Percentiles rank a stretch among this genome's conserved stretches.
Evolutionary conservation across 2,113 vertebrate species (phyloP).

Genomic region (Entelurus aequoreus): DNA sequence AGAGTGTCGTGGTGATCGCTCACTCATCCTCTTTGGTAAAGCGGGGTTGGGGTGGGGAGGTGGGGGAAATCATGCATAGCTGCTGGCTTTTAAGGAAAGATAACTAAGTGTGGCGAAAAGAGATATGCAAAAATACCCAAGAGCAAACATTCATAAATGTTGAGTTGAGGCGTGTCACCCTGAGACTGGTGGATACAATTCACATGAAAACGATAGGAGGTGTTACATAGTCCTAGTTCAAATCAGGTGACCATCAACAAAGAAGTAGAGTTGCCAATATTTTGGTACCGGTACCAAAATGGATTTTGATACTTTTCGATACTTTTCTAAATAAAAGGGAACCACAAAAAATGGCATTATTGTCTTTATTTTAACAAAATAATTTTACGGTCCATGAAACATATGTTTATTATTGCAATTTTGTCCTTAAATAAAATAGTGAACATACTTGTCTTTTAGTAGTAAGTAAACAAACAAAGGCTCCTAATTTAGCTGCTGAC

Average conservation of each 20-base stretch:
- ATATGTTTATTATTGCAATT: too few relatives aligned
- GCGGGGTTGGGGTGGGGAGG: background rate
- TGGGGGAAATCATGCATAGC: constrained; percentile 19
- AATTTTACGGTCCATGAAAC: too few relatives aligned
- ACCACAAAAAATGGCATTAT: too few relatives aligned
- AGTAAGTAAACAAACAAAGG: too few relatives aligned
- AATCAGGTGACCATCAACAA: background rate
- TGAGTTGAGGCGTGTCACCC: background rate
- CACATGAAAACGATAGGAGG: background rate
- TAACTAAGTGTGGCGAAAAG: constrained; percentile 11
- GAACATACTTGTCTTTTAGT: too few relatives aligned
- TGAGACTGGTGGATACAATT: constrained; percentile 4
- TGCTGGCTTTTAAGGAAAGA: constrained; percentile 19
- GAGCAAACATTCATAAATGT: constrained; percentile 14
- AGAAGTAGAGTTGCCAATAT: background rate
- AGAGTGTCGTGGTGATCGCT: constrained; percentile 21
- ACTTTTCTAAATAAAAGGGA: too few relatives aligned
- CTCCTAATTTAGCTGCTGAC: too few relatives aligned
- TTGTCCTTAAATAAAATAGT: too few relatives aligned
- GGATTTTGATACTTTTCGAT: too few relatives aligned
- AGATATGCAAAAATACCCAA: constrained; percentile 18
- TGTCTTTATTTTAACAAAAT: too few relatives aligned
- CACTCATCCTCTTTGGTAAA: constrained; percentile 24
- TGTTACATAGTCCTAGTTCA: background rate
- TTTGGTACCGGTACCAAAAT: too few relatives aligned